These are phyloP conservation scores for Cotesia congregata DNA, from an alignment of 2,888 invertebrate species.

Conservation along the genomic window DNA sequence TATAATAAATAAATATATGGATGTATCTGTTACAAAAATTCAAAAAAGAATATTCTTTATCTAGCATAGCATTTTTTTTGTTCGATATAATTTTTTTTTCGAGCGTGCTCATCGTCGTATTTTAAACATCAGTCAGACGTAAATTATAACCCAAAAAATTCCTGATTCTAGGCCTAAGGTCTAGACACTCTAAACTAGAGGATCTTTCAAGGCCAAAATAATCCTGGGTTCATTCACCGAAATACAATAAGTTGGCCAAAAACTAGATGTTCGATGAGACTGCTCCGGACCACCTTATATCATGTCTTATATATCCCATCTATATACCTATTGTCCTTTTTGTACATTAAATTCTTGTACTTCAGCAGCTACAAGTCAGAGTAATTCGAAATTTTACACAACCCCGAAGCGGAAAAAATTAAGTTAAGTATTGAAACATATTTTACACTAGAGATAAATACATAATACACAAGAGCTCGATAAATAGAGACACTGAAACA, in stretches of 20 bases:
- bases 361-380: too few relatives aligned
- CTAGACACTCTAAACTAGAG: slow-evolving; percentile 3
- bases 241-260: not conserved
- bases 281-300: not conserved
- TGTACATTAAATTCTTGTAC: too few relatives aligned
- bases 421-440: too few relatives aligned
- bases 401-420: not conserved
- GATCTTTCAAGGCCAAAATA: slow-evolving; percentile 35
- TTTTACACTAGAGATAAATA: not conserved
- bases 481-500: not conserved
- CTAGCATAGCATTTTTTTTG: not conserved
- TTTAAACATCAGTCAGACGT: slow-evolving; percentile 18
- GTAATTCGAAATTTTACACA: not conserved
- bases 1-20: not conserved
- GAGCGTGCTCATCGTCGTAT: slow-evolving; percentile 5
- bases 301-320: not conserved
- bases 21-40: slow-evolving; percentile 4
- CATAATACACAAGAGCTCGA: not conserved
- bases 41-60: not conserved
- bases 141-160: slow-evolving; percentile 31
- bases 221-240: slow-evolving; percentile 40
- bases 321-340: not conserved
- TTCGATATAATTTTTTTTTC: not conserved
- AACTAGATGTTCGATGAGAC: not conserved
- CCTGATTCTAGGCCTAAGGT: slow-evolving; percentile 11